Base-by-base conservation (phyloP, 2,888 invertebrate species). In the Schizaphis graminum region DNA sequence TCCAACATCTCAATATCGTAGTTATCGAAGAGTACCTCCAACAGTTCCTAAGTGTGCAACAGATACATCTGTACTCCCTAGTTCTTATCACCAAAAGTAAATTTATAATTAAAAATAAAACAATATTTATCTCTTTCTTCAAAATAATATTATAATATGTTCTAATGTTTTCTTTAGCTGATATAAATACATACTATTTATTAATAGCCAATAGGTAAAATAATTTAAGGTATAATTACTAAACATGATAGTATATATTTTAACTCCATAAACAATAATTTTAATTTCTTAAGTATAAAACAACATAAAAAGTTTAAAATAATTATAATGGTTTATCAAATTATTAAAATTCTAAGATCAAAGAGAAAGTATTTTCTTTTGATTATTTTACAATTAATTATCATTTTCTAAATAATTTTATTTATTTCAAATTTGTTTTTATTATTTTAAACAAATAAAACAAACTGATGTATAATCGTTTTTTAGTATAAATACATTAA, bases 1-100 rank as follows among this genome's bases (percentile, higher is more conserved):
- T 88, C 98, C 98, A 57, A 98, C 98, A 1, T 97, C 97, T 91
- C 97, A 98, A 95, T 98, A 97, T 96, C 96, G 98, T 95, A 98
- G 97, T 95, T 97, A 97, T 95, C 96, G 97, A 95, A 97, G 97
- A 95, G 97, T 97, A 49, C 95, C 95, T 94, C 96, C 97, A 61
- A 96, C 96, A 95, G 96, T 92, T 92, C 86, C 92, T 90, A 94
- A 92, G 47, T 94, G 41, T 87, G 21, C 47, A 92, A 57, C 88
- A 77, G 88, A 94, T 88, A 67, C 49, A 85, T 61, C 94, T 77
- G 26, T 47, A 4, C 88, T 93, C 11, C 56, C 91, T 41, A 61
- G 57, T 5, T n/a, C 57, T 67, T 94, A 93, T 90, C 93, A 85
- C 24, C 94, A 92, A 89, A 92, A 92, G 94, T 94, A 93, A 88